Base-by-base conservation (phyloP, 2,113 vertebrate species). In the Mesocricetus auratus region DNA sequence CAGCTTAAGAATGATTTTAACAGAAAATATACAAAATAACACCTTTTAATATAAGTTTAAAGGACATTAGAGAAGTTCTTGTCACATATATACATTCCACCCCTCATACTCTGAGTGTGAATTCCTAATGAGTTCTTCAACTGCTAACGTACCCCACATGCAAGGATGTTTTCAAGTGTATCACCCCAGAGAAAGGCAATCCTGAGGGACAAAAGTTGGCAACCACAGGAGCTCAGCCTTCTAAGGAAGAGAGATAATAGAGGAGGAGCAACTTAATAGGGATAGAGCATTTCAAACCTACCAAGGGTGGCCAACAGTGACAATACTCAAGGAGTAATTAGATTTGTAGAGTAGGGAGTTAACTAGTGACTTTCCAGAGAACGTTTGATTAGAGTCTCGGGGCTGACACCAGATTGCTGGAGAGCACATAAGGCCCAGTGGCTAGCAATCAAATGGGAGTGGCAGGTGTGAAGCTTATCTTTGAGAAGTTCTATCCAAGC, bases 1-100 rank as follows among this genome's bases (percentile, higher is more conserved):
- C 53, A 56, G 11, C 53, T 56, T 58, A 92, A 86, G 42, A 50
- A 50, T 71, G 31, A 71, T 71, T 73, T 90, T 82, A 92, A 71
- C 3, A 93, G 45, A 8, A 17, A 31, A 29, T 86, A 73, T 68
- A 8, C 22, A 73, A 50, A 89, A 78, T 56, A 78, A 33, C 22
- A 39, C 11, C 6, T 4, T 42, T 7, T 31, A 24, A 5, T 53
- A 29, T 7, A 62, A 29, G 16, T 58, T 89, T 89, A 75, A 91
- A 86, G 53, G 47, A 86, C 22, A 85, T 3, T 22, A 26, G 74
- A 56, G 33, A 85, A 77, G 16, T 50, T 24, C 36, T 82, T 56
- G 45, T 83, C 60, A 11, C 62, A 71, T 15, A 42, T 12, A 7
- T n/a, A 81, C 33, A 47, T 5, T 29, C 2, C 29, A 53, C 13